phyloP scores from a whole-genome alignment of 2,113 vertebrate genomes.

The Pagrus major region DNA sequence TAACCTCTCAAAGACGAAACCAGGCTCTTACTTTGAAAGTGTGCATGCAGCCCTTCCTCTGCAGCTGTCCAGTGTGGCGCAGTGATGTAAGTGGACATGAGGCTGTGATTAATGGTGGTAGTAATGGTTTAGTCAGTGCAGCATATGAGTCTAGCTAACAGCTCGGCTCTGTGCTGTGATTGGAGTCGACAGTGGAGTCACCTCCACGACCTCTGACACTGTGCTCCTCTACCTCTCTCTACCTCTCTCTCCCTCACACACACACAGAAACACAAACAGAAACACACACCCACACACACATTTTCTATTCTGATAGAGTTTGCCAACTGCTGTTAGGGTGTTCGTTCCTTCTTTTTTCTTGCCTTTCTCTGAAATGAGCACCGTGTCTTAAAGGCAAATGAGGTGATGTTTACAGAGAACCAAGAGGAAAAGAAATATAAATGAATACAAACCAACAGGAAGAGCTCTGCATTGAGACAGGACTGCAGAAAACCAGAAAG shows the following conservation, averaged over 20 bases:
- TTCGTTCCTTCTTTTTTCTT: slow-evolving; percentile 7
- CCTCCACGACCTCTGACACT: slow-evolving; percentile 54
- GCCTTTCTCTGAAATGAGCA: slow-evolving; percentile 7
- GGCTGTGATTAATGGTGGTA: slow-evolving; percentile 82
- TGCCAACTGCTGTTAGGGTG: slow-evolving; percentile 4
- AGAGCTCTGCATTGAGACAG: background rate
- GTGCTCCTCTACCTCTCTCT: slow-evolving; percentile 16
- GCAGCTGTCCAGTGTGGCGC: slow-evolving; percentile 32
- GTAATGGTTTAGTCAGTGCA: slow-evolving; percentile 78
- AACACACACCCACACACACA: slow-evolving; percentile 10
- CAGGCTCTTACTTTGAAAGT: slow-evolving; percentile 48
- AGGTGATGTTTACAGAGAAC: background rate
- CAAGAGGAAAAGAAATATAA: background rate
- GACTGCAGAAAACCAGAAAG: background rate
- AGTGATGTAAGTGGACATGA: slow-evolving; percentile 64
- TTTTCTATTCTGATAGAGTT: slow-evolving; percentile 32
- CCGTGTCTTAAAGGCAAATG: background rate
- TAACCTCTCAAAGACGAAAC: background rate
- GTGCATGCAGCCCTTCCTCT: slow-evolving; percentile 9
- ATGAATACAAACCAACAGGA: background rate
- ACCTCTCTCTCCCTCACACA: background rate
- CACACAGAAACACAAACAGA: slow-evolving; percentile 7
- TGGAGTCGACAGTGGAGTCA: slow-evolving; percentile 63
- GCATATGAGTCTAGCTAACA: slow-evolving; percentile 64
- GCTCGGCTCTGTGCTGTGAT: slow-evolving; percentile 54